Base-by-base conservation (phyloP, 2,888 invertebrate species). In the Ethmia dodecea region DNA sequence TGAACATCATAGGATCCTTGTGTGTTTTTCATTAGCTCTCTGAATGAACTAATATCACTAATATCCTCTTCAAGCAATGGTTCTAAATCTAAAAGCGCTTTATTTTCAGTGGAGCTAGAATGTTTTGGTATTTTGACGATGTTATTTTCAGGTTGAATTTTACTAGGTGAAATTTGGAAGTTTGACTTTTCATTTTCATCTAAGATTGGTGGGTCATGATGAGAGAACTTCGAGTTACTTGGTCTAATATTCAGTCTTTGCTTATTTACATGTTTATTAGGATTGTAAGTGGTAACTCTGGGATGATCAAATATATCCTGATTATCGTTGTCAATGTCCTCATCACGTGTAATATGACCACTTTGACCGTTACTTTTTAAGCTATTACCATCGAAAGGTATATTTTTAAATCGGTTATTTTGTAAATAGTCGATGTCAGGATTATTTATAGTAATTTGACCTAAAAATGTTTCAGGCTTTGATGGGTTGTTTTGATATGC, bases 381-480 rank as follows among this genome's bases (percentile, higher is more conserved):
- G 40, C 86, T 86, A 39, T 87, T 86, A n/a, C 75, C 70, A 55
- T 86, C 84, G 48, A 86, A 86, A 26, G 79, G 83, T 47, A 80
- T 67, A 48, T 75, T 83, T 54, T 83, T 83, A 51, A 80, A 86
- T 48, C 83, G 68, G 44, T 51, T 80, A 38, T 80, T 79, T 60
- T 83, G 77, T 42, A 80, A 61, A 45, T 78, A 80, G 44, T 86
- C 80, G 38, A 86, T 80, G 53, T 88, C 89, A 10, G 89, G 89
- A 62, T 88, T 89, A 52, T 89, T 88, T 38, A 90, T 73, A 11
- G 89, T 89, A 28, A 89, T 89, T 74, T 90, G 88, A 5, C 89
- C 89, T 38, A 90, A 66, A 62, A 90, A 90, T 25, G 89, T 88
- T 76, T 90, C 90, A 13, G 88, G 88, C 58, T 89, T 88, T 2